These are phyloP conservation scores for Coptotermes formosanus DNA, from an alignment of 1,140 invertebrate genomes.

Conservation along the genomic window DNA sequence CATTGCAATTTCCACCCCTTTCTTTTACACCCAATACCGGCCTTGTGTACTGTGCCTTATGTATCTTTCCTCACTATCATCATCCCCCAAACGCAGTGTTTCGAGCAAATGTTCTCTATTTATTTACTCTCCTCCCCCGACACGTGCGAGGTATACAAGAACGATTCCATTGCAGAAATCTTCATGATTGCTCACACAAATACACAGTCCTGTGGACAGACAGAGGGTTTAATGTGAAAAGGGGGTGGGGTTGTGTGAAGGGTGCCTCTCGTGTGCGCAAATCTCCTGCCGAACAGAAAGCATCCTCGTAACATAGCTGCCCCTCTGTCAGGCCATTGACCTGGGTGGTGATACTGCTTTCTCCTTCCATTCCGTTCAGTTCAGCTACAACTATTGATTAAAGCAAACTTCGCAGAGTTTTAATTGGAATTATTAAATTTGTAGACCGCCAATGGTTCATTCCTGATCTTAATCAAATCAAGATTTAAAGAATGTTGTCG, in stretches of 20 bases:
- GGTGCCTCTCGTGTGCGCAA: neutral
- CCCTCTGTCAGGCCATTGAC: too few relatives aligned
- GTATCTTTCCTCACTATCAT: neutral
- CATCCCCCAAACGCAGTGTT: neutral
- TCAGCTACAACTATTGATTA: too few relatives aligned
- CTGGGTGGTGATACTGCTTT: too few relatives aligned
- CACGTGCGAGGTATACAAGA: neutral
- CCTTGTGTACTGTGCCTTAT: neutral
- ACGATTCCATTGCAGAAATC: neutral
- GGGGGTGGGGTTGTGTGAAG: neutral
- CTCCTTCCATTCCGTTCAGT: too few relatives aligned
- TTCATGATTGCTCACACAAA: neutral
- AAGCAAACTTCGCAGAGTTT: too few relatives aligned
- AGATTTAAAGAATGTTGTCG: too few relatives aligned
- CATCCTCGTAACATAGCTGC: neutral
- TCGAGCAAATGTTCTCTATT: neutral
- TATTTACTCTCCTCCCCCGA: neutral
- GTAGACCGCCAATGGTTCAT: too few relatives aligned
- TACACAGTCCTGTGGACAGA: neutral
- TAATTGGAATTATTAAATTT: too few relatives aligned
- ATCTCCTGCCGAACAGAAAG: neutral
- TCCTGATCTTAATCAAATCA: too few relatives aligned
- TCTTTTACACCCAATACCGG: neutral
- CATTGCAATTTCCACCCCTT: neutral
- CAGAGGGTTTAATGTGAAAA: neutral